Evolutionary conservation across 2,113 vertebrate species (phyloP), one percentile per base, ranked within the genome.

Genomic region (Osmerus mordax): DNA sequence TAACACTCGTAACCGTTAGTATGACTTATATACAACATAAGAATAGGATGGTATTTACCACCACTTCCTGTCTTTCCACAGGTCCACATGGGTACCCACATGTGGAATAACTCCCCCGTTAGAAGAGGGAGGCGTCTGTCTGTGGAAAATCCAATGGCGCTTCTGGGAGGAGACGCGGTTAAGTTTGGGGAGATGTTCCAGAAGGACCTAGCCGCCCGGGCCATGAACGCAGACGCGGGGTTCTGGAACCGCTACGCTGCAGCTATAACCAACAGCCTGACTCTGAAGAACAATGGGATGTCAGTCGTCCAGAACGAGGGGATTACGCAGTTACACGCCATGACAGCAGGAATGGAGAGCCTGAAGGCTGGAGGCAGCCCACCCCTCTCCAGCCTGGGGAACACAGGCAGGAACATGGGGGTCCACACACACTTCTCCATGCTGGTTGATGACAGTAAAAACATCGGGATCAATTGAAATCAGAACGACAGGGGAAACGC

Each of bases 81-180:
- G 97, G 97, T 99, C 81, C 97, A 99, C 87, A 99, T 99, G 97
- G 97, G 97, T 66, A 99, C 97, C 2, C 97, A 99, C 89, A 98
- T 99, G 97, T 99, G 97, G 97, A 99, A 96, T 91, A 98, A 98
- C 0, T 94, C 96, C 1, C 97, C 97, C 0, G 95, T 97, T 7
- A 89, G 97, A 72, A 94, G 97, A 1, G 97, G 97, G 67, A 93
- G 97, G 65, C 95, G 97, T 25, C 92, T 99, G 52, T 99, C 97
- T 0, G 94, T 99, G 77, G 97, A 99, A 82, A 99, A 98, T 85
- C 96, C 97, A 65, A 94, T 98, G 94, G 95, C 96, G 5, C 89
- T 99, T 84, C 90, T 99, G 0, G 94, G 96, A 0, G 94, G 95
- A 0, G 96, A 99, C 0, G 94, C 95, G 0, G 83, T 95, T 65